Evolutionary conservation across 2,113 vertebrate species (phyloP), one percentile per base, ranked within the genome.

Genomic region (Upupa epops): DNA sequence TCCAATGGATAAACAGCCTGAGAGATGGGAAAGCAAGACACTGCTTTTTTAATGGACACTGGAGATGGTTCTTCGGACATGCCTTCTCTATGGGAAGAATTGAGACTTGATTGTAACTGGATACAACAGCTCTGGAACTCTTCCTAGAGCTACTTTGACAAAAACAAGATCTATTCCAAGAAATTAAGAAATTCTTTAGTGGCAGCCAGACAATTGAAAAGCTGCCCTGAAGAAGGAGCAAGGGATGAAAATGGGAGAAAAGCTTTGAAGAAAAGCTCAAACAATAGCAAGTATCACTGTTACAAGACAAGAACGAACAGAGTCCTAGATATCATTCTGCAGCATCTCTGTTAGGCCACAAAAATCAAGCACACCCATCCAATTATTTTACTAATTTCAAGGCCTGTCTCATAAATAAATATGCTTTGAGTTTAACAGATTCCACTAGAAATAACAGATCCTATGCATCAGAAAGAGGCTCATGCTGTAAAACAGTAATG

Each of bases 381-480:
- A 70, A 76, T 86, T 91, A 77, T 86, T 91, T 88, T 55, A 66
- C 59, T 74, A 55, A 90, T 88, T 88, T 55, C 17, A 64, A 85
- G n/a, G 24, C 11, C 48, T 78, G 20, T 28, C 59, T 93, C 32
- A 52, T 66, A 52, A 80, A 83, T 74, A 61, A 75, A 60, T 16
- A 40, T 26, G 46, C 24, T 72, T 45, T 18, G 66, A 86, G 15
- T 45, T 88, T 40, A 88, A 81, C 10, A 46, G 29, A 70, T 91
- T 87, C 91, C 37, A 52, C 37, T 61, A 21, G 80, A 86, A 93
- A 83, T 37, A 86, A 64, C 59, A 51, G 56, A 70, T 48, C 34
- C 56, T 56, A n/a, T 0, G 0, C 59, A 66, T 11, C 64, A 92
- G 87, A 46, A 58, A 82, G 55, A 79, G 19, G 25, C 36, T 65